Base-by-base conservation (phyloP, 2,113 vertebrate genomes). In the Pimephales promelas region DNA sequence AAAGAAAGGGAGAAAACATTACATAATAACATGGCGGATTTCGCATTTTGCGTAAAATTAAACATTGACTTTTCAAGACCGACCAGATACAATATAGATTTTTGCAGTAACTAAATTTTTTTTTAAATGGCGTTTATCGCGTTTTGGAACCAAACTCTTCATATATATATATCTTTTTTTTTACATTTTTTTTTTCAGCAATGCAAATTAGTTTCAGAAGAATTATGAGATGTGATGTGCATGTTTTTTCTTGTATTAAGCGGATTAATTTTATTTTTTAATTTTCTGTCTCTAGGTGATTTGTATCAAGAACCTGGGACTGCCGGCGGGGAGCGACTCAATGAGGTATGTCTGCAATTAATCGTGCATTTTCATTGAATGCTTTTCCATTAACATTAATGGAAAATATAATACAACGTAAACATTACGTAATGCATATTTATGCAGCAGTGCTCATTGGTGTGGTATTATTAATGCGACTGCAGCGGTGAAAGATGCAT, bases 291-390 rank as follows among this genome's bases (percentile, higher is more conserved):
- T 88, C 56, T 89, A 97, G 96, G 93, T 88, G 91, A 95, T 6
- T 96, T 54, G 52, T 54, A 94, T 79, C 95, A 94, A 24, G 96
- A 96, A 87, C 91, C 94, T 1, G 92, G 88, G 49, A 88, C 92
- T 74, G 92, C 91, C 85, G 93, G 91, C 0, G 92, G 93, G 88
- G 95, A 97, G 85, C 88, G 91, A 49, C 94, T 95, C 72, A 93
- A 92, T 56, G 95, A 97, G 93, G 96, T 97, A 90, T 83, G 47
- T 74, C 20, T 61, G 24, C 3, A 54, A 3, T 20, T 20, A 54
- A 3, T 20, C 11, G 54, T 57, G 52, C 7, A 57, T 10, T 36
- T 74, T 74, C 16, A 49, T 20, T 5, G 4, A 54, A 68, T 10
- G 36, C 64, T 22, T 40, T 68, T 34, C 18, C 64, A 68, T 68